A percentile compares a stretch with the other conserved stretches of the same genome.
Conservation (phyloP, 1,140 invertebrate genomes). For the Luehdorfia chinensis region DNA sequence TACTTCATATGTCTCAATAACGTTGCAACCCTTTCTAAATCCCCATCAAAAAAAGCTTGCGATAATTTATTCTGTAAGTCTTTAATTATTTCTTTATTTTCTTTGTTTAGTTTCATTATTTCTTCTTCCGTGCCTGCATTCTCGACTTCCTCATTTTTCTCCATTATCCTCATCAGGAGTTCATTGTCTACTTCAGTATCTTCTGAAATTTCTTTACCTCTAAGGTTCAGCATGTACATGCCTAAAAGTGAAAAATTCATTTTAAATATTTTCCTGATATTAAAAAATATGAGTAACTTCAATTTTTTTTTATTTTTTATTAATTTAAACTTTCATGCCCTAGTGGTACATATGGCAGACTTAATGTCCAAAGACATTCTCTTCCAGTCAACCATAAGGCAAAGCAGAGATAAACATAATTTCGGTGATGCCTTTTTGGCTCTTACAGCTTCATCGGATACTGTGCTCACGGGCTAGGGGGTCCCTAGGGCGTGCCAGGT, state of each 20-base stretch:
- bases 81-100: constrained; percentile 79
- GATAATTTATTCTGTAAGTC: constrained; percentile 78
- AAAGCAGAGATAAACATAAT: no score
- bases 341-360: no score
- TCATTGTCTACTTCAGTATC: constrained; percentile 82
- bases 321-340: no score
- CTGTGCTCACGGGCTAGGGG: no score
- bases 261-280: no score
- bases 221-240: constrained; percentile 83
- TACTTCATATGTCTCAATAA: constrained; percentile 89
- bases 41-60: constrained; percentile 79
- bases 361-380: no score
- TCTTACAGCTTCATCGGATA: no score
- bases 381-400: no score
- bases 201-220: constrained; percentile 83
- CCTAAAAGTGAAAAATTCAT: constrained; percentile 40
- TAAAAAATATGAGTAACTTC: no score
- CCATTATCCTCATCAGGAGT: constrained; percentile 93
- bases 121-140: constrained; percentile 79
- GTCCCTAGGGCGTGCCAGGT: no score
- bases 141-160: constrained; percentile 90
- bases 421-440: no score
- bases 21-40: constrained; percentile 80
- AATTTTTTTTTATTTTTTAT: no score
- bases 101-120: constrained; percentile 79